Evolutionary conservation across 2,113 vertebrate species (phyloP).

Genomic region (Xyliphius kryptos): DNA sequence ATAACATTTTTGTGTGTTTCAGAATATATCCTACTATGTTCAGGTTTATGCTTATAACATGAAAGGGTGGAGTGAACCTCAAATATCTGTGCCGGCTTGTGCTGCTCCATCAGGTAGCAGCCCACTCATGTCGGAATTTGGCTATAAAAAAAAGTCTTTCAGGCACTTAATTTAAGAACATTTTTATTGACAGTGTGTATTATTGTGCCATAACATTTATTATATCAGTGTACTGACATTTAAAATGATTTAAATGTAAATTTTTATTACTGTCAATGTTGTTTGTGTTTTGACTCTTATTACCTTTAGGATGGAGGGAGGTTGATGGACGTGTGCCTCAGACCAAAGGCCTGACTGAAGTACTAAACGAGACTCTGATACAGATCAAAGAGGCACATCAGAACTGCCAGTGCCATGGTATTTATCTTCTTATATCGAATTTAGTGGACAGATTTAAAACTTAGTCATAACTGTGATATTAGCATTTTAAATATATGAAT

Average conservation of each 20-base stretch:
- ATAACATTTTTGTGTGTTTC: conserved; percentile 7
- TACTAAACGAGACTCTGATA: conserved; percentile 74
- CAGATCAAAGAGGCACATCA: conserved; percentile 80
- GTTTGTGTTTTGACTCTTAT: neutral
- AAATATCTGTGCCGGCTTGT: conserved; percentile 66
- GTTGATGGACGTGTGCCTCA: conserved; percentile 67
- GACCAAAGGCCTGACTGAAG: conserved; percentile 72
- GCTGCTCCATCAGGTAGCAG: conserved; percentile 82
- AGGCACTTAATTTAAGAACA: too few species aligned
- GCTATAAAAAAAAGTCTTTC: too few species aligned
- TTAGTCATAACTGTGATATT: too few species aligned
- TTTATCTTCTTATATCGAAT: conserved; percentile 23
- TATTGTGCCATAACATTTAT: too few species aligned
- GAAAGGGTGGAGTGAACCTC: conserved; percentile 82
- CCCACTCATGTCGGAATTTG: conserved; percentile 7
- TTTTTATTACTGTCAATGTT: too few species aligned
- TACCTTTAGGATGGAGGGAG: conserved; percentile 76
- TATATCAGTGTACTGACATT: too few species aligned
- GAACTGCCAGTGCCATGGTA: conserved; percentile 80
- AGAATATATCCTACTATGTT: conserved; percentile 76
- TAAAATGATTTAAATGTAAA: too few species aligned
- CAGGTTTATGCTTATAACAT: conserved; percentile 85
- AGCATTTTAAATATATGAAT: too few species aligned
- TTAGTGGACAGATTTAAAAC: neutral
- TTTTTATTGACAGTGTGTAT: too few species aligned